phyloP scores from a whole-genome alignment of 2,888 invertebrate genomes.

The Lordiphosa andalusiaca region DNA sequence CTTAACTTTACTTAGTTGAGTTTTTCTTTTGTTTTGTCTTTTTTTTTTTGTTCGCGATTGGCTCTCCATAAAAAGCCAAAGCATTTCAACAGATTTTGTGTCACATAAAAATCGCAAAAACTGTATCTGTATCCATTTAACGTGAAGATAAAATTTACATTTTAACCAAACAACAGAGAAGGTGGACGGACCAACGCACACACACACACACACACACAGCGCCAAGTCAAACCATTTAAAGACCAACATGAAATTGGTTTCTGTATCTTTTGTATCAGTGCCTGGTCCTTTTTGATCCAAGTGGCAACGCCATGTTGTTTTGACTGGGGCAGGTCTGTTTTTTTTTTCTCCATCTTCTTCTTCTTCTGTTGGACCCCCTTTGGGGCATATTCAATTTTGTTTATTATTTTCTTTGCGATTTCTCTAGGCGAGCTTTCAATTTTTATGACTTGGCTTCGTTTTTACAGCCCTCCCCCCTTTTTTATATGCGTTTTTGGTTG shows the following conservation, averaged over 20 bases:
- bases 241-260: conserved; percentile 51
- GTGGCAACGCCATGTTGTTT: conserved; percentile 28
- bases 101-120: conserved; percentile 54
- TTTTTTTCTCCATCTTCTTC: too few relatives aligned
- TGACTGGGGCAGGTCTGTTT: conserved; percentile 4
- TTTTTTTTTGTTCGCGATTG: conserved; percentile 9
- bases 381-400: conserved; percentile 54
- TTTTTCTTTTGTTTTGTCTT: conserved; percentile 14
- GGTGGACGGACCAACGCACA: too few relatives aligned
- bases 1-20: conserved; percentile 43
- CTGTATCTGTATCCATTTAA: conserved; percentile 46
- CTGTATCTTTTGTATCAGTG: conserved; percentile 17
- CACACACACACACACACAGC: conserved; percentile 3
- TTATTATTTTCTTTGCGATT: conserved; percentile 29
- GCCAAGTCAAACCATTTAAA: conserved; percentile 27
- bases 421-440: conserved; percentile 40
- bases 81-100: conserved; percentile 56
- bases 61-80: conserved; percentile 37
- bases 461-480: conserved; percentile 49
- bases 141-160: conserved; percentile 61
- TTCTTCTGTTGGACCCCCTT: conserved; percentile 31
- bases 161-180: conserved; percentile 39
- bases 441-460: conserved; percentile 60
- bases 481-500: conserved; percentile 56
- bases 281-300: conserved; percentile 10